Base-by-base conservation (phyloP, 2,113 vertebrate genomes). In the Colistium nudipinnis region DNA sequence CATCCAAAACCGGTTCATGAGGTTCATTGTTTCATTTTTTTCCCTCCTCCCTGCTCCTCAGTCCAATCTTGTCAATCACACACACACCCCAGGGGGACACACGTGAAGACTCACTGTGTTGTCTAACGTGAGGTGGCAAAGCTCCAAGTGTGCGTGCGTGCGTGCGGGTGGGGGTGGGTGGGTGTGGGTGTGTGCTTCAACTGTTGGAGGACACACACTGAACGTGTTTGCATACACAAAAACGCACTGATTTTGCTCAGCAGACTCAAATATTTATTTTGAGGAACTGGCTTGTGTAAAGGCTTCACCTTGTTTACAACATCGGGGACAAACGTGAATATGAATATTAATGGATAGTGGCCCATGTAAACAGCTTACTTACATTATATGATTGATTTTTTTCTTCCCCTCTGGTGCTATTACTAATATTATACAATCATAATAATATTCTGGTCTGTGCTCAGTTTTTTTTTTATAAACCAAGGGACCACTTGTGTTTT, bases 261-360 rank as follows among this genome's bases (percentile, higher is more conserved):
- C 47, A 61, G 22, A 41, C 38, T 64, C 76, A 76, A 82, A 75
- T 80, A 70, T 82, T 80, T 78, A 84, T 74, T 80, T 66, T 25
- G 59, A 61, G 47, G 36, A 27, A 14, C 52, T 72, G 47, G 43
- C 57, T 28, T 74, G 47, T 52, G 60, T 65, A 27, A 71, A 68
- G 38, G 72, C 64, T 56, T 36, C 69, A 62, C 56, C 27, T 48
- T 33, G 65, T 82, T 74, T 57, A 70, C 69, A 66, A 67, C 54
- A 57, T 63, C 30, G 1, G 2, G 69, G 27, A 68, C 70, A 61
- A 78, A 70, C 1, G 52, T 54, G 65, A 70, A 31, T 22, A 39
- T 63, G 55, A 54, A 72, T 71, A 53, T 74, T 36, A 69, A 56
- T 41, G 22, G 28, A 60, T 16, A n/a, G 22, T 56, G 39, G 70